Evolutionary conservation across 2,888 invertebrate genomes (phyloP).

Genomic region (Heliconius cydno): DNA sequence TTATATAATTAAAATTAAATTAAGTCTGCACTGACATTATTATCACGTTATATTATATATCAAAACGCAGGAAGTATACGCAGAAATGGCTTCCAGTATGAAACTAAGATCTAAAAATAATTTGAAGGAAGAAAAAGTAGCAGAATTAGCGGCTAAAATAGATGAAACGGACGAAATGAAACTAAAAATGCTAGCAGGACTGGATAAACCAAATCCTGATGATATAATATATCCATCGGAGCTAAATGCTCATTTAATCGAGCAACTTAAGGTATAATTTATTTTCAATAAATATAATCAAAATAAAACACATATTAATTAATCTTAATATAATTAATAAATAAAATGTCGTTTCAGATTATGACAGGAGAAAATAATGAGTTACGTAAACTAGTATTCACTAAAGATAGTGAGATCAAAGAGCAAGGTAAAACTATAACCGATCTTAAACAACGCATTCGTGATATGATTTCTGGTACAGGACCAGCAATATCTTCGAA

Average conservation of each 20-base stretch:
- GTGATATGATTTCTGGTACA: slow-evolving; percentile 76
- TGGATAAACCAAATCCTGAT: slow-evolving; percentile 70
- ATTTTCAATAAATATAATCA: background rate
- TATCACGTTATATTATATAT: background rate
- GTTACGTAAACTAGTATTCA: slow-evolving; percentile 77
- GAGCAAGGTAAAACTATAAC: slow-evolving; percentile 71
- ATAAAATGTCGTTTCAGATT: slow-evolving; percentile 61
- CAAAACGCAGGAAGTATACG: slow-evolving; percentile 54
- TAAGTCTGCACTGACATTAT: background rate
- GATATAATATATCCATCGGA: slow-evolving; percentile 84
- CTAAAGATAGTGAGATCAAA: slow-evolving; percentile 76
- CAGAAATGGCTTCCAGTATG: slow-evolving; percentile 51
- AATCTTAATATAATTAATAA: background rate
- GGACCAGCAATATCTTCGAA: slow-evolving; percentile 77
- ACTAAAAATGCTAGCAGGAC: slow-evolving; percentile 70
- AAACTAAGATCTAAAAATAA: slow-evolving; percentile 56
- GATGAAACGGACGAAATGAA: slow-evolving; percentile 81
- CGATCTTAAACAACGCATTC: slow-evolving; percentile 75
- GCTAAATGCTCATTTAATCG: slow-evolving; percentile 83
- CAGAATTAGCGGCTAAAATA: slow-evolving; percentile 69
- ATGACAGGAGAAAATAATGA: slow-evolving; percentile 83
- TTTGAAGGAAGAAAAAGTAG: slow-evolving; percentile 62
- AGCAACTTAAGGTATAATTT: slow-evolving; percentile 80
- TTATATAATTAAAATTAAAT: background rate
- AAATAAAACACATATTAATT: background rate